Evolutionary conservation across 1,140 invertebrate genomes (phyloP), one percentile per base, ranked within the genome.

Genomic region (Drosophila ironensis): DNA sequence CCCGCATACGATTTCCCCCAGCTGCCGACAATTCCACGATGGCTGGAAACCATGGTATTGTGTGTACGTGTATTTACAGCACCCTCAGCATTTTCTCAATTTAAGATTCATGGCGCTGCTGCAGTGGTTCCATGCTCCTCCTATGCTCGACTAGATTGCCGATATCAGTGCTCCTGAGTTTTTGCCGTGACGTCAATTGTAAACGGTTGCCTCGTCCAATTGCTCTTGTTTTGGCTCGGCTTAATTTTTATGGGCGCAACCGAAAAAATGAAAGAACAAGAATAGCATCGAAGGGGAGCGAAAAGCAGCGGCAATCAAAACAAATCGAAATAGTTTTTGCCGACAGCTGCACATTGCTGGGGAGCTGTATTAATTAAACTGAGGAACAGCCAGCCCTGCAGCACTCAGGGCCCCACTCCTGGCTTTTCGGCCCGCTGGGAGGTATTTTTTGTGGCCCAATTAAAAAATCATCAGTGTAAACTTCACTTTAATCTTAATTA

Each of bases 241-340:
- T 38, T 38, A 41, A 40, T 75, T 76, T 82, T 77, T 54, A 60
- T 77, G 50, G 64, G 42, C 51, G 71, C 59, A 78, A 78, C 53
- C 46, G 53, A 30, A 38, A 50, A 33, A 33, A 33, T 14, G 11
- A 12, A 12, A 9, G 11, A 12, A 12, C 4, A 33, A 33, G 11
- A 33, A 33, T 12, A 33, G 11, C 30, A 33, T 12, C 30, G 30
- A 14, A 30, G 14, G 30, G 30, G 14, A 12, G n/a, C 30, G 9
- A 38, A 46, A 59, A 41, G 17, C 60, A 33, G 17, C 30, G 25
- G 50, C 27, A 68, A 68, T 68, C 38, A 57, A 72, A 77, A 67
- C 80, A 78, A 70, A 78, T 82, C 57, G 70, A 74, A 78, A 82
- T 86, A 78, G 33, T 78, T 82, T 73, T 71, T 50, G 22, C 69